Evolutionary conservation across 2,888 invertebrate species (phyloP).

Genomic region (Nomada fabriciana): DNA sequence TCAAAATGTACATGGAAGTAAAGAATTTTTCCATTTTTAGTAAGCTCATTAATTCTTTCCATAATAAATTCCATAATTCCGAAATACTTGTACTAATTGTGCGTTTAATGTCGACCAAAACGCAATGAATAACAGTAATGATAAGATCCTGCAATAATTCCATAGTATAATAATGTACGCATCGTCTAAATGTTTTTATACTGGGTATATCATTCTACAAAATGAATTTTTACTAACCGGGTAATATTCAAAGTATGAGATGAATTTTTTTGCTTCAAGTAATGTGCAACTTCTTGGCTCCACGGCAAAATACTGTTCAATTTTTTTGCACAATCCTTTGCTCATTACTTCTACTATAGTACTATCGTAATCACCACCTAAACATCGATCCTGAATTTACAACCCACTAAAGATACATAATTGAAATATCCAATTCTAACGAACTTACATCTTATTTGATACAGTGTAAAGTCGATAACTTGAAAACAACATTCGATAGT

Average conservation of each 20-base stretch:
- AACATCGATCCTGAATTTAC: conserved; percentile 13
- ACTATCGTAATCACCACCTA: conserved; percentile 25
- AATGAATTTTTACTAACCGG: conserved; percentile 63
- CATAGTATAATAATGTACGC: not conserved
- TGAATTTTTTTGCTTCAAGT: conserved; percentile 65
- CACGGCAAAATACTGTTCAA: conserved; percentile 70
- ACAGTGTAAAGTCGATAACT: conserved; percentile 72
- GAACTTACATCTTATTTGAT: conserved; percentile 71
- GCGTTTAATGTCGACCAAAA: conserved; percentile 74
- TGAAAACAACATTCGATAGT: conserved; percentile 74
- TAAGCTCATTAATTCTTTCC: conserved; percentile 61
- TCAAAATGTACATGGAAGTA: conserved; percentile 66
- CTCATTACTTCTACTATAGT: conserved; percentile 62
- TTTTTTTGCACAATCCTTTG: conserved; percentile 72
- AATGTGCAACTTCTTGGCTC: conserved; percentile 70
- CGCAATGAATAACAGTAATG: conserved; percentile 73
- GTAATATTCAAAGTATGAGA: conserved; percentile 71
- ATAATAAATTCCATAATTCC: conserved; percentile 74
- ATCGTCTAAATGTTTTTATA: not conserved
- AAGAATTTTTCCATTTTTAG: conserved; percentile 64
- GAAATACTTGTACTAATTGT: conserved; percentile 8
- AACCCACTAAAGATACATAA: not conserved
- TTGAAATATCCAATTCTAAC: conserved; percentile 7
- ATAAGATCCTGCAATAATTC: conserved; percentile 71
- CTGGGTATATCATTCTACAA: conserved; percentile 3